Base-by-base conservation (phyloP, 2,797 vertebrate species). In the Falco rusticolus region DNA sequence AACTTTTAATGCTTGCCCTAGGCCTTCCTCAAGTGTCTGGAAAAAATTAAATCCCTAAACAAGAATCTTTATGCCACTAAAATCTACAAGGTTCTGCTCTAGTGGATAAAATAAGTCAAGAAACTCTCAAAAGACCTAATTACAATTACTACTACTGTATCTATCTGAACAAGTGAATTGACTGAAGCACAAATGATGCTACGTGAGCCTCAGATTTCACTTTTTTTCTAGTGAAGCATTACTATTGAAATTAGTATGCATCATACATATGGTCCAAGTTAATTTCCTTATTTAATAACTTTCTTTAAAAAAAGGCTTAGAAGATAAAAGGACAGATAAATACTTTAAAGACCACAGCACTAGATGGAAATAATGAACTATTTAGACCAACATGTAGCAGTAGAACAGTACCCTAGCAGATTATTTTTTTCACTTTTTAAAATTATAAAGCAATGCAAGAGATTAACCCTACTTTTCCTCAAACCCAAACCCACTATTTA, bases 31-130 rank as follows among this genome's bases (percentile, higher is more conserved):
- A 71, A 95, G 66, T 25, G 56, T 63, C 69, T 92, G 77, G 83
- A 96, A 97, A 96, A 96, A 95, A 94, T 50, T 81, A 94, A 95
- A 95, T 94, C 87, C 89, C 78, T 61, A 84, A 95, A 86, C 65
- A 96, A 93, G 76, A 92, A 87, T 74, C 78, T 94, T 92, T 77
- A 93, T 47, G 79, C 53, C 77, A 77, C 64, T 95, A 9, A 95
- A 96, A 83, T 63, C 82, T 93, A 57, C 41, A 91, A 85, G 69
- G 76, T 94, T 97, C 94, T 94, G 63, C 96, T 96, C 74, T 56
- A 87, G 82, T 90, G 87, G 87, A 96, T 89, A 95, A 94, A 90
- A 28, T 79, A 92, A 94, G 91, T 90, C 70, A 84, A 83, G 43
- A 86, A 90, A 94, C 91, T 90, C 89, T 94, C 64, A 24, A 47